Evolutionary conservation across 2,797 vertebrate genomes (phyloP), one percentile per base, ranked within the genome.

Genomic region (Parauchenoglanis punctatus): DNA sequence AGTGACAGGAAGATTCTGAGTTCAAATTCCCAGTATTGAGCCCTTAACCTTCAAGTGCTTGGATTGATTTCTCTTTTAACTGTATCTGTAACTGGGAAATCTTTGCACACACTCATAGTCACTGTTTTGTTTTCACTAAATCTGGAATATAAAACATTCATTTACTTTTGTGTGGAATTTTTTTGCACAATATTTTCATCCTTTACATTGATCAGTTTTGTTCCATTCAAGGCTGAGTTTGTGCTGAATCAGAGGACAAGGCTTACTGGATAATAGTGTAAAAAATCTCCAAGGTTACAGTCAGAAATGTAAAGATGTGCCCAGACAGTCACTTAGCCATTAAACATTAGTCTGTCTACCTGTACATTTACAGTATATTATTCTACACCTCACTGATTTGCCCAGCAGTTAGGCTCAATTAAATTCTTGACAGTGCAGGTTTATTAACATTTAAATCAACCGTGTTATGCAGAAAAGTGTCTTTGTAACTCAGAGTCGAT

Each of bases 231-330:
- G 78, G 56, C 56, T 40, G 54, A 59, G 31, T 81, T 81, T 46
- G 12, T 63, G 78, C 78, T 81, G 35, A 81, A 46, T 63, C 80
- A 81, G 23, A 61, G 40, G 59, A 63, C 59, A 81, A 17, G 40
- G 59, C 63, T 81, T 81, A 65, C 58, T 13, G n/a, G 58, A 81
- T 81, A 81, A 81, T 46, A 81, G 13, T 65, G 31, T 15, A 59
- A 61, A 61, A 81, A 81, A 81, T 81, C 35, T 40, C 1, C 78
- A 81, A 81, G 35, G 20, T 40, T 81, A 44, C 56, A n/a, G 10
- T 44, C 3, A 59, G 56, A n/a, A 25, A 23, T 46, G 3, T n/a
- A 63, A n/a, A 81, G 59, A 63, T n/a, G 5, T n/a, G 40, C 52
- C 2, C 58, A 81, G 80, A 23, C 80, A 49, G 23, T 6, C 40